Evolutionary conservation across 2,888 invertebrate species (phyloP).

Genomic region (Ctenicera cuprea): DNA sequence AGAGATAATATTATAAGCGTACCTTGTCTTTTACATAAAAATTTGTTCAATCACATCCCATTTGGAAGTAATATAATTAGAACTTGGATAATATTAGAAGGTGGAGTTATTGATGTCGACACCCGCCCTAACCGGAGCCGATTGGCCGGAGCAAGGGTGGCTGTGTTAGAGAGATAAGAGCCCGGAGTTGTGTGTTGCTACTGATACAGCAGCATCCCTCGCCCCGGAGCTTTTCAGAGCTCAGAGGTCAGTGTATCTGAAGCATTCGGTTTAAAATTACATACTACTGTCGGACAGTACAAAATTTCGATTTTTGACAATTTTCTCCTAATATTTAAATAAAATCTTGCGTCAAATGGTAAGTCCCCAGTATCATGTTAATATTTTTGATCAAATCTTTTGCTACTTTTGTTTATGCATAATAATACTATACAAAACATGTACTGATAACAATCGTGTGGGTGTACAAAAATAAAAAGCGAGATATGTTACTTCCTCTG

Average conservation of each 20-base stretch:
- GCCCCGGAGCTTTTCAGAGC: constrained; percentile 30
- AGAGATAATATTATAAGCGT: no score
- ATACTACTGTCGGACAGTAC: background rate
- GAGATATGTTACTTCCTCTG: constrained; percentile 36
- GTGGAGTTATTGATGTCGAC: constrained; percentile 39
- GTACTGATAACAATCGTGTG: constrained; percentile 21
- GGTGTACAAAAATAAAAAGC: constrained; percentile 16
- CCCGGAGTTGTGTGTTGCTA: constrained; percentile 45
- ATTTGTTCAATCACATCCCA: no score
- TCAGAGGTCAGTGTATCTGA: constrained; percentile 10
- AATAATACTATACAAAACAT: no score
- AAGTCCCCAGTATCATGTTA: no score
- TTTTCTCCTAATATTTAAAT: background rate
- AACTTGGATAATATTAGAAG: constrained; percentile 18
- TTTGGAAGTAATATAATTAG: background rate
- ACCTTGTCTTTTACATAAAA: no score
- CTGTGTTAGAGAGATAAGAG: constrained; percentile 58
- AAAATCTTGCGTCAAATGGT: constrained; percentile 17
- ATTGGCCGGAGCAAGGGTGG: constrained; percentile 56
- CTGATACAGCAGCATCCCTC: constrained; percentile 54
- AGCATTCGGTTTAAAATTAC: constrained; percentile 9
- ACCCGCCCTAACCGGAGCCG: constrained; percentile 53
- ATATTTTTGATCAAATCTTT: no score
- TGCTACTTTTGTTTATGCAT: background rate
- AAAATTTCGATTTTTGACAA: background rate